Base-by-base conservation (phyloP, 2,113 vertebrate species). In the Ranitomeya imitator region DNA sequence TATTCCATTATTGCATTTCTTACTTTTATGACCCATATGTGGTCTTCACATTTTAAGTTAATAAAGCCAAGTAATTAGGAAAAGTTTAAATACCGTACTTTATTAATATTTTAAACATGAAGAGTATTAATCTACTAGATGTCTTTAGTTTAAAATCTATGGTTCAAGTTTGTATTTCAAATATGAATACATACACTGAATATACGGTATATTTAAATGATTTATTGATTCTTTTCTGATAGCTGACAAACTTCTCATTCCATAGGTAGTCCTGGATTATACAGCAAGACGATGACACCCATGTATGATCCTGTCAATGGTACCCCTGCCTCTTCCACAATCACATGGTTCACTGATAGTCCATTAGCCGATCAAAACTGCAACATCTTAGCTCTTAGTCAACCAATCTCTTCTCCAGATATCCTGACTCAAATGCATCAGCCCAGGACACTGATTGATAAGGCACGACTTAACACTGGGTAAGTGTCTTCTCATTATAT, bases 271-370 rank as follows among this genome's bases (percentile, higher is more conserved):
- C 90, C 96, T 31, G 95, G 96, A 21, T 94, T 96, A 71, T 98
- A 98, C 85, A 99, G 97, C 90, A 99, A 97, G 93, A 98, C 97
- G 52, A 97, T 99, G 97, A 97, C 95, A 10, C 97, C 97, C 8
- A 91, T 86, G 19, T 99, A 98, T 4, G 97, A 99, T 92, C 97
- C 97, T 1, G 57, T 95, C 90, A 99, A 93, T 1, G 98, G 98
- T 54, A 96, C 95, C 0, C 98, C 96, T 0, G 93, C 93, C 1
- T 95, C 96, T 6, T 95, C 98, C 87, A 98, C 97, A 0, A 93
- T 96, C 55, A 93, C 97, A 0, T 99, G 97, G 97, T 99, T 98
- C 91, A 95, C 95, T 9, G 96, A 98, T 63, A 96, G 96, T 81
- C 96, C 95, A 73, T 88, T 96, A 1, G 93, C 94, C 0, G 94